Evolutionary conservation across 1,140 invertebrate genomes (phyloP), one percentile per base, ranked within the genome.

Genomic region (Pomacea maculata): DNA sequence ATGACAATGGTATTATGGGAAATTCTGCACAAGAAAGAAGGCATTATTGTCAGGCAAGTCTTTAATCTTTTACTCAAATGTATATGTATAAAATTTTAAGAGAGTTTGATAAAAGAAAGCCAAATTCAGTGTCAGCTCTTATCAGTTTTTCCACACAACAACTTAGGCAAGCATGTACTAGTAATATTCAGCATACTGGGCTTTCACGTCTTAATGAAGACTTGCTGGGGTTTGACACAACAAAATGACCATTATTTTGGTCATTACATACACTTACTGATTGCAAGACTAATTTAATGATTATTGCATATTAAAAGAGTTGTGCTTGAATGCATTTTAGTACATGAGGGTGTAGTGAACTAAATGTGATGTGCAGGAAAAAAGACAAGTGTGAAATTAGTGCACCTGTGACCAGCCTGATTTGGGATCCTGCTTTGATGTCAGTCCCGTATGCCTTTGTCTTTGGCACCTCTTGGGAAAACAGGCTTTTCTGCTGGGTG

Each of bases 1-100:
- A 73, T 75, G 19, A 71, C n/a, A 5, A 75, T 88, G 17, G 61
- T 21, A 1, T 29, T 79, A 10, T 88, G 87, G 88, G 82, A 85
- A 15, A 75, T 87, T 15, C 34, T 73, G 19, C 79, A 80, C 34
- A 80, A 75, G 45, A 83, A 81, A 68, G 80, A 77, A 52, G 71
- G 74, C 19, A 61, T 83, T 14, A 75, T 82, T 80, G 80, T 85
- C 68, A 81, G 77, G 84, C 83, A 45, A 67, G 57, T 76, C 63
- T 61, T 52, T 8, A 55, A 78, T 52, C n/a, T 5, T 29, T 11
- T n/a, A 67, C 52, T 80, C 19, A 63, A 11, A 10, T 72, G 55
- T 68, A 0, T 64, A 25, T n/a, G 34, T 54, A 19, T 4, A 45
- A 15, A 64, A 34, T 75, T 34, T 55, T 14, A 54, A 71, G 34